Evolutionary conservation across 2,888 invertebrate genomes (phyloP), one percentile per base, ranked within the genome.

Genomic region (Lasioglossum villosulum): DNA sequence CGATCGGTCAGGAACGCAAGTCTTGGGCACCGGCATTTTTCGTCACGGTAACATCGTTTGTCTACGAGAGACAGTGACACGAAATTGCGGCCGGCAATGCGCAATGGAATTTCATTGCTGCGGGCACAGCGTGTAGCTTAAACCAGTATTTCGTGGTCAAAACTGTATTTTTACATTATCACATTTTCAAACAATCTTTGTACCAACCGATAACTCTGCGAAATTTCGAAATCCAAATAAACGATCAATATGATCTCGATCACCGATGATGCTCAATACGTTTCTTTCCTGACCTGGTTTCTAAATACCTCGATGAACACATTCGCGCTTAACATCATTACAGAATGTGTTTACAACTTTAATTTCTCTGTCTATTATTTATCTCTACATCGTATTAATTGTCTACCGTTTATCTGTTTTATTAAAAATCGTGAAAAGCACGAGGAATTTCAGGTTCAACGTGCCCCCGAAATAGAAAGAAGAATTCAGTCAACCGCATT

Each of bases 1-100:
- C 84, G 73, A 80, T 74, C 75, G 45, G 6, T 37, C 56, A 6
- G 37, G 30, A 75, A 83, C 77, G 76, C 74, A 2, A 42, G 34
- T 83, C 76, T 52, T 56, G 45, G 16, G 42, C 45, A 30, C 8
- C 14, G 39, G 4, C 37, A 66, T 70, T 72, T 48, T 66, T 73
- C 39, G 39, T n/a, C 30, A 30, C 48, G 63, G 68, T 68, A 23
- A 68, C 68, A 68, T 68, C 68, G 68, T 68, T 68, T 68, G 68
- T 68, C 68, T 68, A 68, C 68, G 37, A 4, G 37, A 68, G 68
- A 68, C 68, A 37, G 68, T 68, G 68, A 68, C 68, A 68, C 66
- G 66, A 68, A 37, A 68, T 37, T 23, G 52, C 52, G 16, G 34
- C 16, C 5, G 12, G n/a, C 3, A 52, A 34, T 37, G 52, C 23